These are phyloP conservation scores for Uloborus plumipes DNA, from an alignment of 2,888 invertebrate genomes.

Conservation along the genomic window DNA sequence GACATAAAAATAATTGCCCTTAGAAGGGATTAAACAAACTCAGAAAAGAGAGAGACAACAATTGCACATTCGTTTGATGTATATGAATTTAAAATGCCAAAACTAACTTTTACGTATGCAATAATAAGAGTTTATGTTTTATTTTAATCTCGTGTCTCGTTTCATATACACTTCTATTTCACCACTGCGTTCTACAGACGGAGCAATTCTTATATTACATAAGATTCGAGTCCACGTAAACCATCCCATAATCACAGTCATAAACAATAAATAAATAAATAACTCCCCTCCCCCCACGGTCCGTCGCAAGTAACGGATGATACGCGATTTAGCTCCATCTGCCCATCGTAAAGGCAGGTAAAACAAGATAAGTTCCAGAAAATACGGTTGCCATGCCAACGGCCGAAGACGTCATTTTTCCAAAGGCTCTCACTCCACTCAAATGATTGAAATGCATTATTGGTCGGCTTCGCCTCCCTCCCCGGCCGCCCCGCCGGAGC, in stretches of 20 bases:
- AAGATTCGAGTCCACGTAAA: conserved; percentile 1
- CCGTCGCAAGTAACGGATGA: conserved; percentile 27
- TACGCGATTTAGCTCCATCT: conserved; percentile 56
- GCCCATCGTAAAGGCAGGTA: conserved; percentile 64
- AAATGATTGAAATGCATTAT: conserved; percentile 65
- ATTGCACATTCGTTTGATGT: too few relatives aligned
- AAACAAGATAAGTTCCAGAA: conserved; percentile 63
- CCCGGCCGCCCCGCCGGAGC: conserved; percentile 17
- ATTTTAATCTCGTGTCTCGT: too few relatives aligned
- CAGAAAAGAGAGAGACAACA: too few relatives aligned
- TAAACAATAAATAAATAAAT: conserved; percentile 47
- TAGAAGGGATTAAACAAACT: too few relatives aligned
- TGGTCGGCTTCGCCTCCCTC: conserved; percentile 39
- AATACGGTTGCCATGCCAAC: conserved; percentile 46
- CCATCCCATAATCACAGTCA: conserved; percentile 15
- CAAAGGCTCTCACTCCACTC: conserved; percentile 59
- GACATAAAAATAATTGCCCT: too few relatives aligned
- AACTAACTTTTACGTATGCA: too few relatives aligned
- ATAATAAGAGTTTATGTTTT: too few relatives aligned
- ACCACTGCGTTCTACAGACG: too few relatives aligned
- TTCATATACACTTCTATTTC: too few relatives aligned
- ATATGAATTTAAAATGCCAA: too few relatives aligned
- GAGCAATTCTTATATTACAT: too few relatives aligned
- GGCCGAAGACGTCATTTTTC: conserved; percentile 64
- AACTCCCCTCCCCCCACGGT: conserved; percentile 13